phyloP scores from a whole-genome alignment of 2,888 invertebrate genomes.

The Hyposoter didymator region DNA sequence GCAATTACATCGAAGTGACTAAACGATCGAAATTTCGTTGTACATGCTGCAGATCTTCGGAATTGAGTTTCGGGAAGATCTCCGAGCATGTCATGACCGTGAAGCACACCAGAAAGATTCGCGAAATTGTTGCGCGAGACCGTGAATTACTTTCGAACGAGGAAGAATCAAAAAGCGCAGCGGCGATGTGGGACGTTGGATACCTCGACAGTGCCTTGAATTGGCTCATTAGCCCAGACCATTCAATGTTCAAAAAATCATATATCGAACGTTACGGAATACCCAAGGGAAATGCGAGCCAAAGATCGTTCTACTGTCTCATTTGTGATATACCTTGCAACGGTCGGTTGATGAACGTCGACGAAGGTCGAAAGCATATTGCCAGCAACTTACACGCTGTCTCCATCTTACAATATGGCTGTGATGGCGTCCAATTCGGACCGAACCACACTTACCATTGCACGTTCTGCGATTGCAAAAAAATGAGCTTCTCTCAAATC shows the following conservation, averaged over 20 bases:
- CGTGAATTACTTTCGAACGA: background rate
- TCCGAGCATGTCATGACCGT: background rate
- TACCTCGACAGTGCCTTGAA: background rate
- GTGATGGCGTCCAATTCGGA: background rate
- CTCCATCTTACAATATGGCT: background rate
- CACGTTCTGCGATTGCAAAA: background rate
- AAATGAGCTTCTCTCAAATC: background rate
- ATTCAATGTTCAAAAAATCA: background rate
- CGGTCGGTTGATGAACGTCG: background rate
- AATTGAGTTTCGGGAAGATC: background rate
- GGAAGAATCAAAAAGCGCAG: background rate
- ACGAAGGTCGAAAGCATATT: background rate
- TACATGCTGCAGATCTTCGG: background rate
- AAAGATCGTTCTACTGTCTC: conserved; percentile 9
- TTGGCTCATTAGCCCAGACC: background rate
- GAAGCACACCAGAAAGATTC: background rate
- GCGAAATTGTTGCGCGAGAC: background rate
- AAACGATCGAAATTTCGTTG: background rate
- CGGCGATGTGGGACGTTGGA: background rate
- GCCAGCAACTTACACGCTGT: background rate
- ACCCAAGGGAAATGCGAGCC: background rate
- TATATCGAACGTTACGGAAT: background rate
- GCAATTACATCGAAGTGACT: conserved; percentile 13
- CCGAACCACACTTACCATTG: background rate
- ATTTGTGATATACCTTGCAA: background rate